Conservation (phyloP, 2,888 invertebrate genomes). For the Nomada flava region DNA sequence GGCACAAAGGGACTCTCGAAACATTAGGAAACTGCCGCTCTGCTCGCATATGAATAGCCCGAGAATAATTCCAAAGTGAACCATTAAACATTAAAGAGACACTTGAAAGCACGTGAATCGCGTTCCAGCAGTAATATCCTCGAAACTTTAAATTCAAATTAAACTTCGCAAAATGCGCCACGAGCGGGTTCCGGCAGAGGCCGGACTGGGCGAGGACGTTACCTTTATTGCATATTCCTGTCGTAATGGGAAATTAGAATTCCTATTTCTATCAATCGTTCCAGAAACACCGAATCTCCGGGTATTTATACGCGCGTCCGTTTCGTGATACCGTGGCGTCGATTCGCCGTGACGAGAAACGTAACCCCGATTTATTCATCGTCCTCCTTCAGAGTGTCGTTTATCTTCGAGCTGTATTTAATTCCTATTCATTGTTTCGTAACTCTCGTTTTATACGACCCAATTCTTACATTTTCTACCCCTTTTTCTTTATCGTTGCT, state of each 20-base stretch:
- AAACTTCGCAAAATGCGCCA: constrained; percentile 33
- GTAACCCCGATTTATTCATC: constrained; percentile 14
- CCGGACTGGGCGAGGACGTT: background rate
- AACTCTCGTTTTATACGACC: constrained; percentile 22
- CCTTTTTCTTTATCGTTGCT: background rate
- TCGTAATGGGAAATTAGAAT: constrained; percentile 23
- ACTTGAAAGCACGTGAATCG: constrained; percentile 28
- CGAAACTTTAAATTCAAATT: constrained; percentile 48
- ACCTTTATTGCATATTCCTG: constrained; percentile 19
- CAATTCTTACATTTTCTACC: background rate
- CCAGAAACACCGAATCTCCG: background rate
- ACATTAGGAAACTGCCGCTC: constrained; percentile 18
- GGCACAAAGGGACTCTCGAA: constrained; percentile 12
- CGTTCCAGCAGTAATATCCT: constrained; percentile 17
- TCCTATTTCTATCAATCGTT: background rate
- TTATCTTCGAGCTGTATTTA: constrained; percentile 16
- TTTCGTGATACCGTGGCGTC: background rate
- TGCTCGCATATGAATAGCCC: constrained; percentile 17
- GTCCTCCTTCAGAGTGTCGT: background rate
- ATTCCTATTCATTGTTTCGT: constrained; percentile 1
- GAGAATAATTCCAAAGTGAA: constrained; percentile 49
- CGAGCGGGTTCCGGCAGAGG: background rate
- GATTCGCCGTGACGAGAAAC: background rate
- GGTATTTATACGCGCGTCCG: background rate
- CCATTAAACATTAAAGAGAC: constrained; percentile 49